A percentile compares a stretch with the other conserved stretches of the same genome.
phyloP scores from a whole-genome alignment of 2,888 invertebrate genomes.

The Nyleta sp. region DNA sequence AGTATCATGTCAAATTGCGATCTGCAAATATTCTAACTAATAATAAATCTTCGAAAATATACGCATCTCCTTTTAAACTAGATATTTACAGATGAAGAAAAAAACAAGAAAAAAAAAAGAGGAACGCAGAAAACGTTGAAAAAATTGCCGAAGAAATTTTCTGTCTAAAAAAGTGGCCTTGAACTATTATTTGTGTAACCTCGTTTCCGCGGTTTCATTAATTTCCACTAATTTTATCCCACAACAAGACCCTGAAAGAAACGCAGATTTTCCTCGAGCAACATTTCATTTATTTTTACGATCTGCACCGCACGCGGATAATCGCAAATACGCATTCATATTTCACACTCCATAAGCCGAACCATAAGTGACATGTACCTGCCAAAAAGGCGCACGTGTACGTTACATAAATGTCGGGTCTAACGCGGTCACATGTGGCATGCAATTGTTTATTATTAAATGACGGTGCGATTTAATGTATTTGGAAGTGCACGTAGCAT shows the following conservation, averaged over 20 bases:
- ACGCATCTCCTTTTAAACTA: background rate
- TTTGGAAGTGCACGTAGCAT: constrained; percentile 3
- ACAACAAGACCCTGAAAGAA: no score
- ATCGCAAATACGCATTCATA: no score
- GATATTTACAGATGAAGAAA: background rate
- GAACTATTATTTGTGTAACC: constrained; percentile 35
- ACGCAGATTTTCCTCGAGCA: no score
- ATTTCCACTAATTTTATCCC: constrained; percentile 24
- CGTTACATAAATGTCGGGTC: no score
- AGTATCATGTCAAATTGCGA: constrained; percentile 1
- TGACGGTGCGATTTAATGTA: background rate
- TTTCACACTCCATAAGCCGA: no score
- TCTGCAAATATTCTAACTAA: background rate
- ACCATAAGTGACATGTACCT: no score
- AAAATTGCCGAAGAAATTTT: background rate
- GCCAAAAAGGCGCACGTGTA: no score
- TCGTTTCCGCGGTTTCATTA: constrained; percentile 18
- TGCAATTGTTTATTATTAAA: constrained; percentile 14
- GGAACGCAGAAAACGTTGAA: background rate
- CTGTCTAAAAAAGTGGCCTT: constrained; percentile 24
- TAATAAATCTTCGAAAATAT: constrained; percentile 9
- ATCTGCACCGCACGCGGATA: no score
- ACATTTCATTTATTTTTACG: no score
- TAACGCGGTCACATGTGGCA: no score
- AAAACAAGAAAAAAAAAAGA: constrained; percentile 5